Evolutionary conservation across 2,797 vertebrate genomes (phyloP).

Genomic region (Anomalospiza imberbis): DNA sequence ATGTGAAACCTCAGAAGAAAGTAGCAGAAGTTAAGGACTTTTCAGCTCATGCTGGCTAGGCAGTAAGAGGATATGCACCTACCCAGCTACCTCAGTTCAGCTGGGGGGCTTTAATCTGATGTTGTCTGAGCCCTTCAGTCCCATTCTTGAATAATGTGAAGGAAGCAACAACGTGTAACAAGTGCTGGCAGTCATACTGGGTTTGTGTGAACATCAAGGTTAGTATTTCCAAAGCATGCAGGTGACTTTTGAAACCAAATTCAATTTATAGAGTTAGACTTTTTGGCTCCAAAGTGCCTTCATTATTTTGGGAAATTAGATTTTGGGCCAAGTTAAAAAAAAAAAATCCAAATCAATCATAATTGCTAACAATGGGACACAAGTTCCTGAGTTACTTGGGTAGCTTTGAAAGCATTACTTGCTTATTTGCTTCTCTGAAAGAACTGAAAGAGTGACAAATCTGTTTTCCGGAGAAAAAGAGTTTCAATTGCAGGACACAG

Average conservation of each 20-base stretch:
- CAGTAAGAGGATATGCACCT: background rate
- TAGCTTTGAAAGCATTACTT: background rate
- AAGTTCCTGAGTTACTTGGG: background rate
- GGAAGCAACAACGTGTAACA: background rate
- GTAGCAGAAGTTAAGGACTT: background rate
- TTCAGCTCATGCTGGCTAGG: background rate
- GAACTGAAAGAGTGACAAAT: background rate
- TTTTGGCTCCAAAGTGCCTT: background rate
- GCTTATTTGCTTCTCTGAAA: background rate
- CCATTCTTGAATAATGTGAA: background rate
- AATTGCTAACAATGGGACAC: background rate
- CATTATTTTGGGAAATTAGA: slow-evolving; percentile 7
- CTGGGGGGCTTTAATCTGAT: background rate
- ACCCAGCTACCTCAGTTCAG: background rate
- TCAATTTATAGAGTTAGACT: background rate
- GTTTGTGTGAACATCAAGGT: background rate
- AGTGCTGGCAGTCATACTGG: background rate
- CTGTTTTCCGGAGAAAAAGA: background rate
- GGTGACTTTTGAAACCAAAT: slow-evolving; percentile 2
- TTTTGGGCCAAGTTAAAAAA: background rate
- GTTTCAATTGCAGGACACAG: background rate
- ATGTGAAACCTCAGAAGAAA: background rate
- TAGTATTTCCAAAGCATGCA: background rate
- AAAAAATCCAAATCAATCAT: background rate
- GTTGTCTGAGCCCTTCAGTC: background rate